These are phyloP conservation scores for Diorhabda carinulata DNA, from an alignment of 1,140 invertebrate genomes.

Conservation along the genomic window DNA sequence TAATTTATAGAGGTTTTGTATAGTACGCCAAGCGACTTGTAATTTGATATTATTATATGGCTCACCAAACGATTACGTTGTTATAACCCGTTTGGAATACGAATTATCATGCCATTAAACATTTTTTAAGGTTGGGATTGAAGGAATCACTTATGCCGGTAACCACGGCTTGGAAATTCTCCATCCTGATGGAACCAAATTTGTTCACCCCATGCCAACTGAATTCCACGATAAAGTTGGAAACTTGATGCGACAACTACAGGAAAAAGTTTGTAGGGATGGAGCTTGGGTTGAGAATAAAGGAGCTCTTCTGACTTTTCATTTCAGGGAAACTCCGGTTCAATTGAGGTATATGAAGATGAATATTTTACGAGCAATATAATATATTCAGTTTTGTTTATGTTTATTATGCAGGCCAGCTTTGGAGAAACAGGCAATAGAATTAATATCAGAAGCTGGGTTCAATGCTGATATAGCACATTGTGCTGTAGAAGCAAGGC, in stretches of 20 bases:
- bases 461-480: constrained; percentile 75
- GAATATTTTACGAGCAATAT: constrained; percentile 37
- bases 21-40: too few species aligned
- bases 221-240: constrained; percentile 80
- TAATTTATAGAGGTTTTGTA: too few species aligned
- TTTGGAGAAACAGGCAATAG: constrained; percentile 54
- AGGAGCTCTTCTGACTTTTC: constrained; percentile 80
- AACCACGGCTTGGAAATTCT: constrained; percentile 86
- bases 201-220: constrained; percentile 84
- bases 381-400: constrained; percentile 41
- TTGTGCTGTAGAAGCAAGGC: constrained; percentile 82
- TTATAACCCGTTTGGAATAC: too few species aligned
- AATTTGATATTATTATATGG: too few species aligned
- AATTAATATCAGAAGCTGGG: constrained; percentile 69
- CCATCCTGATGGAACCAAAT: constrained; percentile 85
- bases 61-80: too few species aligned
- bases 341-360: constrained; percentile 51
- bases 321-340: constrained; percentile 77
- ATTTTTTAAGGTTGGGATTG: constrained; percentile 67
- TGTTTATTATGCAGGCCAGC: constrained; percentile 9
- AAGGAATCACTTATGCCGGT: constrained; percentile 86
- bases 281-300: constrained; percentile 93
- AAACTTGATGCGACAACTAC: constrained; percentile 70
- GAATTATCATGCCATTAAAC: too few species aligned
- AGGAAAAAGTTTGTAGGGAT: constrained; percentile 75